Percentiles rank a stretch among this genome's conserved stretches.
Conservation (phyloP, 2,888 invertebrate species). For the Ochlodes sylvanus region DNA sequence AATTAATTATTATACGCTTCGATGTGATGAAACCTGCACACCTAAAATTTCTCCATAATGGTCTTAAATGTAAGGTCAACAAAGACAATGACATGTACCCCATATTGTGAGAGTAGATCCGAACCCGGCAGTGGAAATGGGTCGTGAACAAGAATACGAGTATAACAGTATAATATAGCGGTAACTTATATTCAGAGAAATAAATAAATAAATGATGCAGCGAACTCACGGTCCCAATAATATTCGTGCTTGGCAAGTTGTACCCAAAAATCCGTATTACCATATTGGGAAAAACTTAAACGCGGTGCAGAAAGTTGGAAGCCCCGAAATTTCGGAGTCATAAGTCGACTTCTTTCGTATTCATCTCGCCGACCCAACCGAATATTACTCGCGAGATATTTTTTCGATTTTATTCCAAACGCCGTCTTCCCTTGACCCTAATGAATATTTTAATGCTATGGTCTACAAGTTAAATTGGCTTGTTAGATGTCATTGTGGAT, state of each 20-base stretch:
- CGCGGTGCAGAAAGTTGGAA: constrained; percentile 1
- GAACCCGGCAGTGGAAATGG: too few species aligned
- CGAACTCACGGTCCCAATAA: not conserved
- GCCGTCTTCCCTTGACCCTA: constrained; percentile 28
- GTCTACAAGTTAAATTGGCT: constrained; percentile 1
- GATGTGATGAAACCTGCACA: too few species aligned
- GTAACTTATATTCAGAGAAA: too few species aligned
- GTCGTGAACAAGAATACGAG: too few species aligned
- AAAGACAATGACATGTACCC: too few species aligned
- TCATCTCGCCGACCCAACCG: constrained; percentile 20
- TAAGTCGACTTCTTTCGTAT: constrained; percentile 28
- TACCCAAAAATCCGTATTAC: constrained; percentile 26
- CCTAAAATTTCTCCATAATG: too few species aligned
- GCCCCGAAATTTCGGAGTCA: constrained; percentile 11
- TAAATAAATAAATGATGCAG: too few species aligned
- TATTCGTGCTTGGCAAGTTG: constrained; percentile 5
- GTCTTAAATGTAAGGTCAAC: too few species aligned
- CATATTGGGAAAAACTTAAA: constrained; percentile 4
- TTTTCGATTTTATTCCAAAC: constrained; percentile 26
- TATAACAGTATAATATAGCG: too few species aligned
- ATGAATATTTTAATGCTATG: constrained; percentile 30
- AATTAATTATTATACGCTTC: too few species aligned
- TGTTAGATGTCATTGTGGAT: constrained; percentile 8
- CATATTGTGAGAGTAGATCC: too few species aligned
- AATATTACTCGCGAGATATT: constrained; percentile 30